Conservation (phyloP, 2,113 vertebrate species). For the Antigone vipio region DNA sequence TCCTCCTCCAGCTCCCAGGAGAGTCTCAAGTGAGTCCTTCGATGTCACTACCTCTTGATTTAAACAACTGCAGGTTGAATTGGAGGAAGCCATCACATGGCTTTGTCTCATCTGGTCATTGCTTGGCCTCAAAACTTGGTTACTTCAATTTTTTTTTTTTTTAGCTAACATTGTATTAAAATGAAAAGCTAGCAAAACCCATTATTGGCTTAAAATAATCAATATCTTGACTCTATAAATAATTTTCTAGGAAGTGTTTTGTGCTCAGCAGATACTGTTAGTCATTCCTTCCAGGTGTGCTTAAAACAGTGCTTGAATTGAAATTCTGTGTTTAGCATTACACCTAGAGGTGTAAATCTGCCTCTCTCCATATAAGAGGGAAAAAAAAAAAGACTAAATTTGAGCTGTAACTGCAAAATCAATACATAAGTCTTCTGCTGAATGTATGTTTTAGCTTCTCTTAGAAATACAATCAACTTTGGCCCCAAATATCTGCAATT, state of each 20-base stretch:
- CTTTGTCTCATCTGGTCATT: neutral
- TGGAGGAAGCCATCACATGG: neutral
- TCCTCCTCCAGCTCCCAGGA: constrained; percentile 98
- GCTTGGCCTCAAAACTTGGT: neutral
- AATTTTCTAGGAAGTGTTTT: neutral
- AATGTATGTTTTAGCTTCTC: neutral
- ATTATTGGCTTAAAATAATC: neutral
- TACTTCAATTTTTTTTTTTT: neutral
- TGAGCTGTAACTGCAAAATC: neutral
- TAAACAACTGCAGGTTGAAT: neutral
- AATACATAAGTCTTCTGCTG: neutral
- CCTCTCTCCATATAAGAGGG: neutral
- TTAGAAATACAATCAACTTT: neutral
- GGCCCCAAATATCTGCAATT: neutral
- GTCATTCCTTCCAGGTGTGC: neutral
- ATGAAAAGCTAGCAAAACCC: neutral
- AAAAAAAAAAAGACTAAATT: neutral
- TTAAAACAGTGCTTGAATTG: neutral
- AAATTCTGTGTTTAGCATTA: neutral
- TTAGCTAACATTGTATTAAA: neutral
- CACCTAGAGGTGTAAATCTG: neutral
- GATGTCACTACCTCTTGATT: neutral
- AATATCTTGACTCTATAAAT: neutral
- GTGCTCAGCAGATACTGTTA: neutral
- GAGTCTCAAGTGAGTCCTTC: constrained; percentile 91